phyloP scores from a whole-genome alignment of 1,140 invertebrate genomes.

The Orussus abietinus region DNA sequence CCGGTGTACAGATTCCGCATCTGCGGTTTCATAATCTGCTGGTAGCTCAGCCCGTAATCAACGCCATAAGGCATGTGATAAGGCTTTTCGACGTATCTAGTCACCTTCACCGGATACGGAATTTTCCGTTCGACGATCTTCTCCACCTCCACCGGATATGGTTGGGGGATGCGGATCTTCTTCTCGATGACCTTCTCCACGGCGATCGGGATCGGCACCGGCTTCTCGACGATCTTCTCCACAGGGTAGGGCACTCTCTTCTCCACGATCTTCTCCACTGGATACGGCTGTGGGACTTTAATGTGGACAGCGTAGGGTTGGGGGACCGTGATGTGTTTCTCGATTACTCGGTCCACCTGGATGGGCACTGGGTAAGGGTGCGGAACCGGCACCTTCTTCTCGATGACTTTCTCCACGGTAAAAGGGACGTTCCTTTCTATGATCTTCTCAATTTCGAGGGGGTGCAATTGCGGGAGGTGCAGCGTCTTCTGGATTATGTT shows the following conservation, averaged over 20 bases:
- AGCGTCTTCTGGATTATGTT: constrained; percentile 22
- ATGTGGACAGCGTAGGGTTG: constrained; percentile 48
- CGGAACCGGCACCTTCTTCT: constrained; percentile 29
- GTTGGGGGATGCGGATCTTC: constrained; percentile 28
- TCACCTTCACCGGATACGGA: constrained; percentile 35
- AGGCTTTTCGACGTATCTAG: constrained; percentile 36
- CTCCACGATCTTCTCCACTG: constrained; percentile 54
- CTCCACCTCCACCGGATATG: constrained; percentile 36
- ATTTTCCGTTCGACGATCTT: constrained; percentile 36
- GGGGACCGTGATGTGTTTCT: constrained; percentile 54
- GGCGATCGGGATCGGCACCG: constrained; percentile 48
- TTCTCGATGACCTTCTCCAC: constrained; percentile 48
- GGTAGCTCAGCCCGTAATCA: constrained; percentile 31
- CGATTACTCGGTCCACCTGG: constrained; percentile 38
- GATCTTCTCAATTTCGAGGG: constrained; percentile 53
- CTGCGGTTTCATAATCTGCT: constrained; percentile 31
- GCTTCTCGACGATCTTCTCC: constrained; percentile 56
- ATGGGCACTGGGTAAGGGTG: constrained; percentile 30
- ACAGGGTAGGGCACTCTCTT: constrained; percentile 41
- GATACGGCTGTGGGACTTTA: constrained; percentile 49
- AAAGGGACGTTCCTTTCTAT: constrained; percentile 43
- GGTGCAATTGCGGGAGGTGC: constrained; percentile 43
- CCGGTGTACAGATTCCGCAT: constrained; percentile 19
- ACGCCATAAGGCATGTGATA: constrained; percentile 27
- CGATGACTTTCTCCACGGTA: constrained; percentile 30